Evolutionary conservation across 1,140 invertebrate genomes (phyloP).

Genomic region (Macrocentrus cingulum): DNA sequence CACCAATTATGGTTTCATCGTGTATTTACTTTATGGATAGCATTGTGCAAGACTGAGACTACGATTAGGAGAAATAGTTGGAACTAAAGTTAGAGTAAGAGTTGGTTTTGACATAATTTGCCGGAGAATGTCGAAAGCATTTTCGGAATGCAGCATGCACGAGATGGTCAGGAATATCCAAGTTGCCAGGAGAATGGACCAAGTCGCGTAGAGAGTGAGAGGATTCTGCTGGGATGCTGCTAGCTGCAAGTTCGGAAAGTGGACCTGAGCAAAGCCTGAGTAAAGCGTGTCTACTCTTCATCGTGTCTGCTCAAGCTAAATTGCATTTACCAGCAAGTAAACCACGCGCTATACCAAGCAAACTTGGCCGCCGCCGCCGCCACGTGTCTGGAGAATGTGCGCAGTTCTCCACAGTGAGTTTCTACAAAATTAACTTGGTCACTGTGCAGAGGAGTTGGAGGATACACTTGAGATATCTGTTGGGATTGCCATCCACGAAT

Average conservation of each 20-base stretch:
- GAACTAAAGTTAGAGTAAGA: too few relatives aligned
- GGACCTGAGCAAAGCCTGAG: neutral
- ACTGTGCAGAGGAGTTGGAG: neutral
- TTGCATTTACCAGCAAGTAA: conserved; percentile 3
- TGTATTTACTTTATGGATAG: too few relatives aligned
- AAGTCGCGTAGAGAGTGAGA: neutral
- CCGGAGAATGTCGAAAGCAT: too few relatives aligned
- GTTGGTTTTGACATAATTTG: too few relatives aligned
- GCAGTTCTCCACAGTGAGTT: neutral
- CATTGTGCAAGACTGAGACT: too few relatives aligned
- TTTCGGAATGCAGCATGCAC: too few relatives aligned
- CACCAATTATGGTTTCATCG: too few relatives aligned
- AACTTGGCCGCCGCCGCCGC: neutral
- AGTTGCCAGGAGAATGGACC: neutral
- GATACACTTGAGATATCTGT: conserved; percentile 1
- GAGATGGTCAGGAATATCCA: too few relatives aligned
- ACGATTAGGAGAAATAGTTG: too few relatives aligned
- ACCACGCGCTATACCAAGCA: too few relatives aligned
- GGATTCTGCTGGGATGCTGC: neutral
- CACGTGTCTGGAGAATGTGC: neutral
- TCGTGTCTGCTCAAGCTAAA: conserved; percentile 7
- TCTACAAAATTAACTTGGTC: conserved; percentile 7
- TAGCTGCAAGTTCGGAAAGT: conserved; percentile 3
- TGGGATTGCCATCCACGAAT: neutral
- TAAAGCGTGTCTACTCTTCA: neutral